Conservation (phyloP, 2,888 invertebrate species). For the Aphidius colemani region DNA sequence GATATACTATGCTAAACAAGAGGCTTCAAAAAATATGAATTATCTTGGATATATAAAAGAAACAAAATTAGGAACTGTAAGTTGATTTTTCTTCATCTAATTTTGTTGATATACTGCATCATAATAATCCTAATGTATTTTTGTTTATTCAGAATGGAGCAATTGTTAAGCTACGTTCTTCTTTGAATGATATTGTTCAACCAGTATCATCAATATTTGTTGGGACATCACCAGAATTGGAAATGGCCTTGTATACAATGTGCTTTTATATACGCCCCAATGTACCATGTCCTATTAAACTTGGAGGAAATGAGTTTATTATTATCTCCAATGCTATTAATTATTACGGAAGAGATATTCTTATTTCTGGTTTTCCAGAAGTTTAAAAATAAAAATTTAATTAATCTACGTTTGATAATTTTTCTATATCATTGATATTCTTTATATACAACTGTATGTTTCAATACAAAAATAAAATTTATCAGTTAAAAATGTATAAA, state of each 20-base stretch:
- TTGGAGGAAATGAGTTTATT: slow-evolving; percentile 72
- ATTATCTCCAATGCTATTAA: slow-evolving; percentile 76
- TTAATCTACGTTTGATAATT: too few relatives aligned
- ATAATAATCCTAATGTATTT: not conserved
- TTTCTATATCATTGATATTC: too few relatives aligned
- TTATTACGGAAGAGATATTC: slow-evolving; percentile 78
- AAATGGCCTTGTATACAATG: slow-evolving; percentile 86
- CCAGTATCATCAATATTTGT: slow-evolving; percentile 80
- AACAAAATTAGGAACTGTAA: slow-evolving; percentile 72
- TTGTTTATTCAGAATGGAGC: slow-evolving; percentile 73
- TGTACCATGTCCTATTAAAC: slow-evolving; percentile 73
- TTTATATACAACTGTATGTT: too few relatives aligned
- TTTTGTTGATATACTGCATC: slow-evolving; percentile 11
- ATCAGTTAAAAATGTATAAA: too few relatives aligned
- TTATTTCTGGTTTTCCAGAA: slow-evolving; percentile 82
- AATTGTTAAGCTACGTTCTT: slow-evolving; percentile 75
- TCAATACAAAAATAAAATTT: too few relatives aligned
- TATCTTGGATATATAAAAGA: slow-evolving; percentile 84
- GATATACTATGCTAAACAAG: slow-evolving; percentile 83
- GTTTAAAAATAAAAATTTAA: slow-evolving; percentile 61
- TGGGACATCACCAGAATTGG: slow-evolving; percentile 89
- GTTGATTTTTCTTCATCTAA: slow-evolving; percentile 44
- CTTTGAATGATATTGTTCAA: slow-evolving; percentile 73
- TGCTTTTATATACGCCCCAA: slow-evolving; percentile 83
- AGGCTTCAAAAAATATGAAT: slow-evolving; percentile 72